These are phyloP conservation scores for Andrena cerasifolii DNA, from an alignment of 1,140 invertebrate genomes.

Conservation along the genomic window DNA sequence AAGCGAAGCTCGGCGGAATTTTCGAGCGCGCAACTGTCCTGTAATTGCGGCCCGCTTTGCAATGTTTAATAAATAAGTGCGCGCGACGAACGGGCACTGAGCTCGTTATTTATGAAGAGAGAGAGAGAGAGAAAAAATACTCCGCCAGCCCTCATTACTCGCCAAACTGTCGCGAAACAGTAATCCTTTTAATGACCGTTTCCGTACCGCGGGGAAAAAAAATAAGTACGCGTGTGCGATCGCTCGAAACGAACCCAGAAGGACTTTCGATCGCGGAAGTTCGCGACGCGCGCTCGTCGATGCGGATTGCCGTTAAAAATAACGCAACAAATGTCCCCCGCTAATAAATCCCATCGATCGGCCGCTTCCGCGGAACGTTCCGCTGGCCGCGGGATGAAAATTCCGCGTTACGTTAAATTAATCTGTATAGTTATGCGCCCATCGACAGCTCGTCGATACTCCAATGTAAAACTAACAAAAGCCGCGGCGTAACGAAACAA, in stretches of 20 bases:
- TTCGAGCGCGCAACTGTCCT: background rate
- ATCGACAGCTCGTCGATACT: background rate
- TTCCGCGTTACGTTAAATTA: background rate
- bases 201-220: background rate
- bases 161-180: constrained; percentile 6
- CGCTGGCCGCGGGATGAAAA: background rate
- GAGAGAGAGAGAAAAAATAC: too few relatives aligned
- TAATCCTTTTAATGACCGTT: constrained; percentile 44
- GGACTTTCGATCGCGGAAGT: background rate
- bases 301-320: background rate
- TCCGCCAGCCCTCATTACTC: background rate
- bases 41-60: constrained; percentile 31
- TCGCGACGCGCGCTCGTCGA: background rate
- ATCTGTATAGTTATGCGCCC: background rate
- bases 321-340: background rate
- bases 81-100: background rate
- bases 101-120: constrained; percentile 23
- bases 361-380: background rate
- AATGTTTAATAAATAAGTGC: constrained; percentile 32
- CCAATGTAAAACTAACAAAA: background rate
- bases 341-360: constrained; percentile 31
- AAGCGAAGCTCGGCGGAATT: background rate
- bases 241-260: background rate
- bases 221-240: background rate
- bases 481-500: background rate